Conservation (phyloP, 2,797 vertebrate species). For the Iguana delicatissima region DNA sequence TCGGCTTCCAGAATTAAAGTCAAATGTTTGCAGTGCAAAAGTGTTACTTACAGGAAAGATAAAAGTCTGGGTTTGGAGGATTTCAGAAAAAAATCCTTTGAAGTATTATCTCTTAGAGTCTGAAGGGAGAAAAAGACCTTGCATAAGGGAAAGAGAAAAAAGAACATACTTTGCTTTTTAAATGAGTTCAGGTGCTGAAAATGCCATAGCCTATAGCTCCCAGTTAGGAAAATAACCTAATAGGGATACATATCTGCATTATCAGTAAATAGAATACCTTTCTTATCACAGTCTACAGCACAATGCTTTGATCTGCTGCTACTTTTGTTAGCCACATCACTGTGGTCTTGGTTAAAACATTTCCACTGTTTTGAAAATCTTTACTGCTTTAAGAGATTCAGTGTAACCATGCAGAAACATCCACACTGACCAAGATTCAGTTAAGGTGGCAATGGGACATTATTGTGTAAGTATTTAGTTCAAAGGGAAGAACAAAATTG, state of each 20-base stretch:
- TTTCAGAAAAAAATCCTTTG: slow-evolving; percentile 17
- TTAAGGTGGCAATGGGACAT: neutral
- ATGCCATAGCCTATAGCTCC: neutral
- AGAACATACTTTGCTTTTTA: slow-evolving; percentile 44
- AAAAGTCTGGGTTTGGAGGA: slow-evolving; percentile 27
- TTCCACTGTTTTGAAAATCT: slow-evolving; percentile 59
- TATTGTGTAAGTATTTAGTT: slow-evolving; percentile 40
- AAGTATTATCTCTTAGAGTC: slow-evolving; percentile 34
- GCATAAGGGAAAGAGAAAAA: neutral
- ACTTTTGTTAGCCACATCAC: slow-evolving; percentile 54
- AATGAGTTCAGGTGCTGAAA: slow-evolving; percentile 44
- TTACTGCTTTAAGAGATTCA: slow-evolving; percentile 63
- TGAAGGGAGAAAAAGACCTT: neutral
- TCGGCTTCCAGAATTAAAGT: slow-evolving; percentile 27
- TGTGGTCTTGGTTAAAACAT: slow-evolving; percentile 51
- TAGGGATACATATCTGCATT: slow-evolving; percentile 30
- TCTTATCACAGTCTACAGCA: slow-evolving; percentile 31
- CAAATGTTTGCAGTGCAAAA: fast-evolving
- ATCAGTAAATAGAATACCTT: slow-evolving; percentile 54
- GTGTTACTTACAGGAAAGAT: neutral
- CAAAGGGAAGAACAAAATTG: neutral
- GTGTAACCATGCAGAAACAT: slow-evolving; percentile 51
- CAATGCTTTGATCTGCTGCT: slow-evolving; percentile 47
- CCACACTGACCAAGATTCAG: neutral
- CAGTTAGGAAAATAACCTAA: slow-evolving; percentile 43